phyloP scores from a whole-genome alignment of 2,797 vertebrate species.

The Clarias laeviceps region DNA sequence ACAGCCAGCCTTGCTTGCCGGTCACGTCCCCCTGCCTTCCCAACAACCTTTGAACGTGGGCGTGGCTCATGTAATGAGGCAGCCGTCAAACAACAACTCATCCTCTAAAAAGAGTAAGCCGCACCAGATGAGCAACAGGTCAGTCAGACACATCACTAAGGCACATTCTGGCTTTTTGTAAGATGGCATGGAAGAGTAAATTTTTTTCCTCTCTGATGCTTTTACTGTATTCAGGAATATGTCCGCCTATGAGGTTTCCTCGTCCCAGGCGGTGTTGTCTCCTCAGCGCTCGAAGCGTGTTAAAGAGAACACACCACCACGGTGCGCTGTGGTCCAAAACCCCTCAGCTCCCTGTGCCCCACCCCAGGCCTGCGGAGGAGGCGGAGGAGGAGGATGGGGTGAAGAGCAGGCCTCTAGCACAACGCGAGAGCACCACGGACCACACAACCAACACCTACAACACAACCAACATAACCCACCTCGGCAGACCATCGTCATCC shows the following conservation, averaged over 20 bases:
- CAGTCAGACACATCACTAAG: conserved; percentile 47
- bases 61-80: conserved; percentile 97
- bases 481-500: conserved; percentile 96
- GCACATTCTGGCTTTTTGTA: neutral
- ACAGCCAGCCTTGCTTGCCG: conserved; percentile 90
- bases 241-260: conserved; percentile 91
- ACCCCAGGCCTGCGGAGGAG: conserved; percentile 78
- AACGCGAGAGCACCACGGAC: conserved; percentile 79
- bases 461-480: conserved; percentile 68
- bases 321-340: conserved; percentile 88
- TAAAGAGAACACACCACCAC: conserved; percentile 96
- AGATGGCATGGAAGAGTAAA: neutral
- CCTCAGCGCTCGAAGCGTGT: conserved; percentile 95
- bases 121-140: conserved; percentile 91
- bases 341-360: conserved; percentile 77
- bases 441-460: conserved; percentile 56
- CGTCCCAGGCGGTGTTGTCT: conserved; percentile 87
- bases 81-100: conserved; percentile 83
- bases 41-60: conserved; percentile 95
- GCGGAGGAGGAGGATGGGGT: conserved; percentile 73
- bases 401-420: conserved; percentile 81
- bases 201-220: no score
- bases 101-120: conserved; percentile 92
- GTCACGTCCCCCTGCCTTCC: conserved; percentile 91
- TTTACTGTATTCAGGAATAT: conserved; percentile 76